Evolutionary conservation across 2,888 invertebrate species (phyloP).

Genomic region (Orthosia gracilis): DNA sequence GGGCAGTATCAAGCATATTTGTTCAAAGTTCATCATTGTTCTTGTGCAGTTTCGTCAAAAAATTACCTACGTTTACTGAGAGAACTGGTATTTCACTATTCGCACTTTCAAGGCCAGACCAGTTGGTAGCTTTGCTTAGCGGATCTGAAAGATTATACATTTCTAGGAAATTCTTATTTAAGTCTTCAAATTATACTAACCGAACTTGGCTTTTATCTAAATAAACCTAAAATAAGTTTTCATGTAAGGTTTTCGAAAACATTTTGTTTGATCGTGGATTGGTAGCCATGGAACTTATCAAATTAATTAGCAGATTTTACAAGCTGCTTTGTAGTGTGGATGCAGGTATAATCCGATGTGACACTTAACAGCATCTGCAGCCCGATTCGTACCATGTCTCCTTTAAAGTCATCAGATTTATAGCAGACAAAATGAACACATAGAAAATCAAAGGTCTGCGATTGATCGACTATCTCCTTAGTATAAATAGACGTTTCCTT

Average conservation of each 20-base stretch:
- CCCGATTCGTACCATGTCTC: constrained; percentile 5
- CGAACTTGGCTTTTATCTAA: background rate
- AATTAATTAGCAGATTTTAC: constrained; percentile 3
- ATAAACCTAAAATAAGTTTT: background rate
- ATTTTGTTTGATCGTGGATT: constrained; percentile 3
- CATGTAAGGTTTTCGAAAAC: background rate
- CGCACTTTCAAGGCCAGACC: constrained; percentile 54
- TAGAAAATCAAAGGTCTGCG: constrained; percentile 26
- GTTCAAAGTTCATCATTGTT: constrained; percentile 71
- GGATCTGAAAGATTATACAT: background rate
- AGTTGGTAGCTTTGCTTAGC: constrained; percentile 25
- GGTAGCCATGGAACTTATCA: background rate
- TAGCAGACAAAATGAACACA: constrained; percentile 11
- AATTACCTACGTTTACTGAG: constrained; percentile 38
- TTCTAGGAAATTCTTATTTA: background rate
- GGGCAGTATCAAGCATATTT: constrained; percentile 65
- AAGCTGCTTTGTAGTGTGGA: constrained; percentile 24
- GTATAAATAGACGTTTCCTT: constrained; percentile 34
- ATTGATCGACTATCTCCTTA: constrained; percentile 12
- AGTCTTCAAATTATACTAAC: background rate
- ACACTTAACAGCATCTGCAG: constrained; percentile 4
- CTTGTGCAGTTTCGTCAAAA: constrained; percentile 56
- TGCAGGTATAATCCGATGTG: constrained; percentile 25
- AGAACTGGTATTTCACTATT: constrained; percentile 43
- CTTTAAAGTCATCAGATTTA: constrained; percentile 20